Evolutionary conservation across 2,888 invertebrate genomes (phyloP), one percentile per base, ranked within the genome.

Genomic region (Drosophila putrida): DNA sequence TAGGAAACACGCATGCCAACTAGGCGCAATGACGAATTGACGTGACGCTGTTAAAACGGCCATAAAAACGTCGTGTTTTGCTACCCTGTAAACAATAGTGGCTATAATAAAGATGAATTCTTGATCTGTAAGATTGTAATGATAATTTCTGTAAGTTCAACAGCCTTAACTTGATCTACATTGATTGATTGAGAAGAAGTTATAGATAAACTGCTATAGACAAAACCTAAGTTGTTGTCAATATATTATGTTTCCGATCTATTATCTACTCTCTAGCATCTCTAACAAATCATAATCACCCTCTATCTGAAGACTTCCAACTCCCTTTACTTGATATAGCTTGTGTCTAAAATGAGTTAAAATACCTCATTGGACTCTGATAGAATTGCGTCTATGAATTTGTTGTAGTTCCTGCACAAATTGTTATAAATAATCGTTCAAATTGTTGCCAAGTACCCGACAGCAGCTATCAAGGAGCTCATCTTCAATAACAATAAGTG

Each of bases 21-120:
- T 28, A 8, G 28, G 28, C 28, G 41, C 46, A 59, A 49, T 63
- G 63, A 49, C 58, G 46, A 53, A 60, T 65, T 64, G 58, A 64
- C 50, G 33, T 59, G 59, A 62, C 39, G 50, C 39, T 68, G 57
- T 68, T n/a, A 38, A 39, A 36, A 57, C 41, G 38, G 31, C 50
- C n/a, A 55, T 44, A 55, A 59, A 44, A 50, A 31, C 35, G 64
- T 49, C 33, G 28, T 58, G 20, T 47, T 9, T 13, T 47, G 10
- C 64, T 64, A 59, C 63, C 60, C 60, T 53, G 51, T 46, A 53
- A 38, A 44, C 38, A 11, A 44, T 10, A 9, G 44, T 9, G 2
- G 0, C 1, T 38, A 13, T 1, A 38, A 6, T 6, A 38, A 13
- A 13, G 0, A 8, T 46, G 5, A 13, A 9, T 41, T n/a, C 13